Base-by-base conservation (phyloP, 2,113 vertebrate genomes). In the Mastomys natalensis region DNA sequence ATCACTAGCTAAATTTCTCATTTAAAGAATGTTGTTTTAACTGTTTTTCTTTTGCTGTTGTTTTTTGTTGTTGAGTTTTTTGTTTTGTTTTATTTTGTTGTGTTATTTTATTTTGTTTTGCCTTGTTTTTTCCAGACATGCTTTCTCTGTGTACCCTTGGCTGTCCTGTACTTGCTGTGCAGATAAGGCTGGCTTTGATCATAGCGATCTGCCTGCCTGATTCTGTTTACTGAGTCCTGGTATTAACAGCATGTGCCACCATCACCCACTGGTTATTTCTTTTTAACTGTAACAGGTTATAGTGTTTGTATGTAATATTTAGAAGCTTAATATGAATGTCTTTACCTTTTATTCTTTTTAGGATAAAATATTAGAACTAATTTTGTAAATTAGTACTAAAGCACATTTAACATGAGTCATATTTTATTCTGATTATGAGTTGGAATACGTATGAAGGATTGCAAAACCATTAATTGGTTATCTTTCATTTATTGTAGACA, bases 1-100 rank as follows among this genome's bases (percentile, higher is more conserved):
- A 95, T 97, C 87, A 15, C 31, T 96, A 66, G 86, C 85, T 95
- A 97, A 92, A 97, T 95, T 91, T 95, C 88, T 95, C 92, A 93
- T 93, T 97, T 97, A 97, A 91, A 95, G 97, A 97, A 58, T 92
- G 74, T 31, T 66, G 29, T 31, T 31, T 11, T 31, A 31, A 31
- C 64, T 66, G 10, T 31, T 66, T 66, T 66, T 29, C 31, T 66
- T 66, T 66, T 31, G 64, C 29, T 31, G 29, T 31, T 66, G 64
- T 66, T 66, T 66, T 31, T 31, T 66, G 26, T 31, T 31, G 29
- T 29, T 64, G 26, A 4, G 8, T 29, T 29, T 64, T 64, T 64
- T 29, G 3, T 64, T 29, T 64, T 64, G 62, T 64, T 64, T 64
- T 29, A 7, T 62, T 62, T 62, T 24, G 7, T 62, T 62, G 29